Evolutionary conservation across 2,888 invertebrate genomes (phyloP), one percentile per base, ranked within the genome.

Genomic region (Apamea crenata): DNA sequence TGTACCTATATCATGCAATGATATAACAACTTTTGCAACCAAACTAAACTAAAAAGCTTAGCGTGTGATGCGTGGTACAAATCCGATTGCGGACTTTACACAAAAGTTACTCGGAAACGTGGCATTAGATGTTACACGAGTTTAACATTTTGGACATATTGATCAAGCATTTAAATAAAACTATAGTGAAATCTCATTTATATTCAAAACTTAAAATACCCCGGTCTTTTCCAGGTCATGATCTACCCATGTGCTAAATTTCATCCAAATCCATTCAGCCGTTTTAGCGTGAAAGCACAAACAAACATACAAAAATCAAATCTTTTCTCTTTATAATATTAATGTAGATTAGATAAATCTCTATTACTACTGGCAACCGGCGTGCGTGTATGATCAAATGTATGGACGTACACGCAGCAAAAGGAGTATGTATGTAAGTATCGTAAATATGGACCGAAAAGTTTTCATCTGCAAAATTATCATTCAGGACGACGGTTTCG

Each of bases 11-110:
- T 18, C 32, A 32, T 69, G 53, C 44, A 69, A 6, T 63, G 53
- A 50, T 1, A n/a, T 29, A 71, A 29, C 59, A 77, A 66, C 25
- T 59, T 25, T 29, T 77, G 50, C 32, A 32, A 36, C 44, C 36
- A 36, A 59, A 70, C 77, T 77, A 70, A 83, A 66, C 59, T 59
- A 44, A 36, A 44, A 36, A 53, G 83, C 78, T 81, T 36, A 67
- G 53, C 6, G 40, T 50, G 70, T 59, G 70, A 61, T 59, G 50
- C 50, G 40, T 71, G 53, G 66, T 53, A 53, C 70, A 63, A 76
- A 81, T 81, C 59, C 67, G 53, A 71, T 71, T 83, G 69, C 10
- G 56, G 61, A 83, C 16, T 81, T 59, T 6, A 67, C 36, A 50
- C 59, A 10, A 3, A 78, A 78, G 61, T 78, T 83, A 32, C 53